Evolutionary conservation across 2,113 vertebrate species (phyloP).

Genomic region (Cyanoliseus patagonus): DNA sequence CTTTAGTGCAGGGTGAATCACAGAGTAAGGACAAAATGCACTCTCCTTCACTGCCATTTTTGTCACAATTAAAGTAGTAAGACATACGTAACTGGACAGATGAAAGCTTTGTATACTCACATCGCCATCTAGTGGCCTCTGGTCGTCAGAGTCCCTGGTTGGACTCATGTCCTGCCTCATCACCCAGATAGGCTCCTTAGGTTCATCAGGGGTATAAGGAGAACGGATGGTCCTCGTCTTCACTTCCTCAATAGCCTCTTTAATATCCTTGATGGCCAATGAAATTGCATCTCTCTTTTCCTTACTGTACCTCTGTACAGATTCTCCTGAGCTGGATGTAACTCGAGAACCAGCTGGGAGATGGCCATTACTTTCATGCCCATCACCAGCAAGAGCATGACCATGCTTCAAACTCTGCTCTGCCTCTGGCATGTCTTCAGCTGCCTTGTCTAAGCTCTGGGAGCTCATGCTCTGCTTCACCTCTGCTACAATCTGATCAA

Average conservation of each 20-base stretch:
- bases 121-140: conserved; percentile 83
- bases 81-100: not conserved
- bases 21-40: not conserved
- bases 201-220: conserved; percentile 96
- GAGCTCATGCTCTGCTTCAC: conserved; percentile 89
- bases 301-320: conserved; percentile 82
- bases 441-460: conserved; percentile 80
- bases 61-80: not conserved
- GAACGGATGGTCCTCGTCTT: conserved; percentile 96
- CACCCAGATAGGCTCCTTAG: conserved; percentile 97
- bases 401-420: conserved; percentile 76
- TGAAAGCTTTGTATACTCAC: conserved; percentile 78
- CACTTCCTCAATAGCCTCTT: conserved; percentile 97
- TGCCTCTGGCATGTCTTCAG: conserved; percentile 80
- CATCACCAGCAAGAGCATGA: not conserved
- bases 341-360: conserved; percentile 51
- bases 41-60: not conserved
- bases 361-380: conserved; percentile 66
- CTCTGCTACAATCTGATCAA: conserved; percentile 85
- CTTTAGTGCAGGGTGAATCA: not conserved
- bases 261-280: conserved; percentile 96
- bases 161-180: conserved; percentile 97
- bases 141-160: conserved; percentile 87
- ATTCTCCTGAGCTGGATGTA: conserved; percentile 59
- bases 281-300: conserved; percentile 94